Base-by-base conservation (phyloP, 2,888 invertebrate genomes). In the Capitulum mitella region DNA sequence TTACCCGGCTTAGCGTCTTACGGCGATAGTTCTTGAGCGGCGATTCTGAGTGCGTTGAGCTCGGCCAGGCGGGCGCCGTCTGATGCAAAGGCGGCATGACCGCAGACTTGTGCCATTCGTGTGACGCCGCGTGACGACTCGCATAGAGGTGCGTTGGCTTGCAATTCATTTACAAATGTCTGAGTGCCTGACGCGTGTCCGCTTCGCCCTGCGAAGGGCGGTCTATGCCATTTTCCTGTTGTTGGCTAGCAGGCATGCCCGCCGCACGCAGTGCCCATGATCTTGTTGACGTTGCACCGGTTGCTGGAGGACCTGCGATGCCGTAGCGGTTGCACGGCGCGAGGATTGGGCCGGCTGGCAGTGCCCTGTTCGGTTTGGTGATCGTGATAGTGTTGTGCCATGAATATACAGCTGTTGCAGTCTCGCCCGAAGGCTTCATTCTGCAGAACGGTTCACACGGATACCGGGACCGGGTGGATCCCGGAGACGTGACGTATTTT, bases 341-440 rank as follows among this genome's bases (percentile, higher is more conserved):
- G 51, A 14, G 12, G 46, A 14, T 46, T 46, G 10, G 10, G 14
- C 10, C 14, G 6, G 46, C 46, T 10, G 46, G 14, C 10, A 46
- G 46, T 3, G 19, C 51, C 22, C 51, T 3, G 51, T 10, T 5
- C 3, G 16, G 54, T 54, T 16, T n/a, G 26, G n/a, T n/a, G 61
- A 61, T 61, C n/a, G 61, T 61, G 61, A 61, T 61, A 61, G 61
- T 61, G 61, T 61, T 32, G 61, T 61, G 61, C 61, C 61, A 61
- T 61, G n/a, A 61, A 61, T 61, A 61, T 6, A 61, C n/a, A 16
- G 61, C n/a, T 58, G 58, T 58, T 58, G 51, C 51, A 51, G 51
- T 14, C 51, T 43, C 43, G 5, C 43, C 12, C 43, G 5, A 12
- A 12, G 43, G 6, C 12, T 43, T 43, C 6, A 12, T 43, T 43